Evolutionary conservation across 1,140 invertebrate species (phyloP).

Genomic region (Aphis gossypii): DNA sequence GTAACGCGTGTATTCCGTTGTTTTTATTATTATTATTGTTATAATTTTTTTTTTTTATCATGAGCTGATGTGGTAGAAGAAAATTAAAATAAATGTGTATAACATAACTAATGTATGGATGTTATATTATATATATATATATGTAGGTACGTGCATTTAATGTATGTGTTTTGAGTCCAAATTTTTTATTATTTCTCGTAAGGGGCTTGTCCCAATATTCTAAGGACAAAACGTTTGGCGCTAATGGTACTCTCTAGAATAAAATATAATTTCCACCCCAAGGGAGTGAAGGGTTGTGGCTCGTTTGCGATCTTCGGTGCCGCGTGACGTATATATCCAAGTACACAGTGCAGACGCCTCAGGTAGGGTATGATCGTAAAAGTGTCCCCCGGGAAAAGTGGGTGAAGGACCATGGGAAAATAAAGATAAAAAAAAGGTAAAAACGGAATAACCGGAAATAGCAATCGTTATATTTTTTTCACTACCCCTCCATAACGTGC

Average conservation of each 20-base stretch:
- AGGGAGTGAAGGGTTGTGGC: background rate
- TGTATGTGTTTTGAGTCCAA: background rate
- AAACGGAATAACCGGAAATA: constrained; percentile 39
- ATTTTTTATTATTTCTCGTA: background rate
- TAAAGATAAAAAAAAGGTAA: constrained; percentile 49
- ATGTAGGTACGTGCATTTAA: background rate
- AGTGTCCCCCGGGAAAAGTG: constrained; percentile 25
- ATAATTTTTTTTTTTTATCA: no score
- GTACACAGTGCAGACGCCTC: no score
- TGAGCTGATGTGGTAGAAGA: background rate
- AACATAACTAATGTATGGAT: background rate
- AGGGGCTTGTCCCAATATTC: background rate
- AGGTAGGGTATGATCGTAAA: constrained; percentile 3
- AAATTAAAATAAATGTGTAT: background rate
- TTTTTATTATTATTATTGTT: background rate
- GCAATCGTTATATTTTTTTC: constrained; percentile 43
- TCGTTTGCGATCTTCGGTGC: constrained; percentile 13
- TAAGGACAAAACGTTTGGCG: background rate
- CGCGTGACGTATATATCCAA: no score
- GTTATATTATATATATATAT: background rate
- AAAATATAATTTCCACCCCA: constrained; percentile 17
- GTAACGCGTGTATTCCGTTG: background rate
- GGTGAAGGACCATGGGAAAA: background rate
- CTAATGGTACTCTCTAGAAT: constrained; percentile 47
- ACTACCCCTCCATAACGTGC: background rate